Evolutionary conservation across 2,888 invertebrate genomes (phyloP).

Genomic region (Pammene fasciana): DNA sequence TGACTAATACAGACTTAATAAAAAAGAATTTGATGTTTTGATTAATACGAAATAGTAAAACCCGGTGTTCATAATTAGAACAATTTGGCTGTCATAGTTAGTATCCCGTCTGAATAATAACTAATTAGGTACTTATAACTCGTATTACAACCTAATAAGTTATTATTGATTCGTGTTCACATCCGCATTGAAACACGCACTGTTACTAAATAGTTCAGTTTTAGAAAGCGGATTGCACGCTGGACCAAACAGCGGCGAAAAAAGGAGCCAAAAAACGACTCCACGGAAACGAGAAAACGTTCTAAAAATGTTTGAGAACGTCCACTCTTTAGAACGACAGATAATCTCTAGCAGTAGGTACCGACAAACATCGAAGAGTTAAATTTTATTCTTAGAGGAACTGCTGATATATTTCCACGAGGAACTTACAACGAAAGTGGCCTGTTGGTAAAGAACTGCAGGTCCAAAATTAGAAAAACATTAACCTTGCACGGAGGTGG

Average conservation of each 20-base stretch:
- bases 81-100: conserved; percentile 1
- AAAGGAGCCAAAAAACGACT: conserved; percentile 59
- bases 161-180: conserved; percentile 54
- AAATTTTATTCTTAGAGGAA: conserved; percentile 59
- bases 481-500: conserved; percentile 74
- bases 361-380: conserved; percentile 44
- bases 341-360: background rate
- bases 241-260: conserved; percentile 68
- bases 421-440: conserved; percentile 75
- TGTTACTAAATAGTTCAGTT: conserved; percentile 57
- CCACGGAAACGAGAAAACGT: conserved; percentile 48
- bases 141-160: conserved; percentile 49
- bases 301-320: conserved; percentile 49
- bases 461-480: conserved; percentile 76
- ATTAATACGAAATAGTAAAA: too few relatives aligned
- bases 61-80: background rate
- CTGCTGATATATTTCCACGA: conserved; percentile 63
- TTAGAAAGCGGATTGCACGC: conserved; percentile 77
- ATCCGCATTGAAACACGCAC: conserved; percentile 77
- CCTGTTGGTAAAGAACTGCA: conserved; percentile 62
- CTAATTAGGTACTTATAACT: conserved; percentile 32
- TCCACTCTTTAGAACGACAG: conserved; percentile 36
- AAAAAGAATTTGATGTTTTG: too few relatives aligned
- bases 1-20: too few relatives aligned
- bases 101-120: conserved; percentile 30